A percentile compares a stretch with the other conserved stretches of the same genome.
Conservation (phyloP, 1,140 invertebrate species). For the Heliconius melpomene region DNA sequence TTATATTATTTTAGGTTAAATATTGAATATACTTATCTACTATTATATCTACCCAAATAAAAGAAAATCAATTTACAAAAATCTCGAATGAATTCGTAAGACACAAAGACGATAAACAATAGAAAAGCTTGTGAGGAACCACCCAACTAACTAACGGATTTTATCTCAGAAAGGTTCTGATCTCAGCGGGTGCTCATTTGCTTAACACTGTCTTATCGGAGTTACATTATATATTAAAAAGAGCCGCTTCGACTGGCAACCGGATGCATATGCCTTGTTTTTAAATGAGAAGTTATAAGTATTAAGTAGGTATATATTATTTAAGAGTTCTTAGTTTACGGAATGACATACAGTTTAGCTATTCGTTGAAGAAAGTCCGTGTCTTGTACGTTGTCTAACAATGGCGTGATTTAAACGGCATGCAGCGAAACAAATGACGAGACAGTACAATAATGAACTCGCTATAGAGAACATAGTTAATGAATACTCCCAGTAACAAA, state of each 20-base stretch:
- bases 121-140: slow-evolving; percentile 55
- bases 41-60: no score
- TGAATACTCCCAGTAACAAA: slow-evolving; percentile 21
- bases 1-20: no score
- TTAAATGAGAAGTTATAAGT: slow-evolving; percentile 20
- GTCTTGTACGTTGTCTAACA: slow-evolving; percentile 34
- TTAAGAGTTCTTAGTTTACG: slow-evolving; percentile 21
- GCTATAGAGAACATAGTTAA: slow-evolving; percentile 36
- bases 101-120: slow-evolving; percentile 62
- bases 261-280: slow-evolving; percentile 32
- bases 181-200: slow-evolving; percentile 44
- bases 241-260: slow-evolving; percentile 15
- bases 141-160: slow-evolving; percentile 58
- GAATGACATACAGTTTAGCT: slow-evolving; percentile 5
- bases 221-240: slow-evolving; percentile 35
- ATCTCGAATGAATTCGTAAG: slow-evolving; percentile 45
- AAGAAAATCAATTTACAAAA: slow-evolving; percentile 30
- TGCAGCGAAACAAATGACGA: slow-evolving; percentile 39
- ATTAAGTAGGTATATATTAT: background rate
- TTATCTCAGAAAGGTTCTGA: slow-evolving; percentile 33
- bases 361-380: slow-evolving; percentile 23
- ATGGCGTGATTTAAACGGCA: slow-evolving; percentile 44
- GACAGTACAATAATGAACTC: slow-evolving; percentile 38
- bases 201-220: slow-evolving; percentile 35
- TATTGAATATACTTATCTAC: no score